phyloP scores from a whole-genome alignment of 2,797 vertebrate species.

The Chelon auratus region DNA sequence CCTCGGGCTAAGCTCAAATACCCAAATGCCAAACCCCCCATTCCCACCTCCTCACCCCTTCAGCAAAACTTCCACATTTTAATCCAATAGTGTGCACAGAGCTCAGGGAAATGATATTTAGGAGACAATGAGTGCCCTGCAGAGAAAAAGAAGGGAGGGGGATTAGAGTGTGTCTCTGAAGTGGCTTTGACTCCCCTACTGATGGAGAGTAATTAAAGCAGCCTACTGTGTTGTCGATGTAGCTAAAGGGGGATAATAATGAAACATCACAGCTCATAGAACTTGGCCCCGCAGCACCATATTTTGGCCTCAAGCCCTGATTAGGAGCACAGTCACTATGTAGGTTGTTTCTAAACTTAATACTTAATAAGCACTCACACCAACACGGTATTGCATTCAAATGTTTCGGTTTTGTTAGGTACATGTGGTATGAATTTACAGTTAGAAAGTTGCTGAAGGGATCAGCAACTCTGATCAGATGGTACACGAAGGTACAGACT shows the following conservation, averaged over 20 bases:
- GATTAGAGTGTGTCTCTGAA: conserved; percentile 81
- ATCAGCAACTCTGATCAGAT: conserved; percentile 39
- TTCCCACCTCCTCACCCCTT: conserved; percentile 66
- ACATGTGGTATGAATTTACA: not conserved
- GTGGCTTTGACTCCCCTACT: conserved; percentile 78
- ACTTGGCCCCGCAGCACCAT: conserved; percentile 67
- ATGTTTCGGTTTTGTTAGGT: conserved; percentile 14
- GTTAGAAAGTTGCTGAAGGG: conserved; percentile 9
- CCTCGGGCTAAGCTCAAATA: conserved; percentile 75
- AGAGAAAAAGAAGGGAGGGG: conserved; percentile 77
- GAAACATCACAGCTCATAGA: conserved; percentile 78
- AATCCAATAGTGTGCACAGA: conserved; percentile 80
- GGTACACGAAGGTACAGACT: conserved; percentile 16
- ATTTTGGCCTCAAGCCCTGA: conserved; percentile 62
- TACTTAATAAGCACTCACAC: conserved; percentile 26
- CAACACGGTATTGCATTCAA: conserved; percentile 31
- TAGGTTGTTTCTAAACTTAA: conserved; percentile 66
- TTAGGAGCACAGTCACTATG: conserved; percentile 62
- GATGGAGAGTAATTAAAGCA: conserved; percentile 84
- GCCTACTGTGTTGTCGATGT: conserved; percentile 80
- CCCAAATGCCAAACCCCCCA: conserved; percentile 71
- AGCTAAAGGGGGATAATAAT: conserved; percentile 81
- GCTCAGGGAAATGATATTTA: conserved; percentile 83
- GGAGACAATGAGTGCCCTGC: conserved; percentile 82
- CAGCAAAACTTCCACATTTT: conserved; percentile 79